Evolutionary conservation across 2,888 invertebrate genomes (phyloP).

Genomic region (Steinernema scapterisci): DNA sequence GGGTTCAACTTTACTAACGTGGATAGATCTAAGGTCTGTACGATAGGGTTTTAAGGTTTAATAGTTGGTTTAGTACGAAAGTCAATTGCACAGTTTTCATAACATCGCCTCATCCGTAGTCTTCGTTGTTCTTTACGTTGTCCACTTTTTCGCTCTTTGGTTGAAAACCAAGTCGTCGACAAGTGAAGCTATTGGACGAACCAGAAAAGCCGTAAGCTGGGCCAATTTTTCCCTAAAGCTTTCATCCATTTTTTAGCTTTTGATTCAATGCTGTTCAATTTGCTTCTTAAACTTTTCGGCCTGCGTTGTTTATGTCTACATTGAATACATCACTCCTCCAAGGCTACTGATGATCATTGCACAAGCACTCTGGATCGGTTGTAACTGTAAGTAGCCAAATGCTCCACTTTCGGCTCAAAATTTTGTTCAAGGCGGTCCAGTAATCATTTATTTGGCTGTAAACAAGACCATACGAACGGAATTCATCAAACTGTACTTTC

Average conservation of each 20-base stretch:
- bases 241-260: neutral
- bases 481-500: neutral
- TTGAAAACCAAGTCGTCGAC: neutral
- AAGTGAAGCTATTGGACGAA: neutral
- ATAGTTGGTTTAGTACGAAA: neutral
- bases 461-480: slow-evolving; percentile 10
- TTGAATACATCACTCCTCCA: slow-evolving; percentile 29
- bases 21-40: neutral
- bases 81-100: neutral
- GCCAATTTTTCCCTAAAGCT: neutral
- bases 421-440: slow-evolving; percentile 2
- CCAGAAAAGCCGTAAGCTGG: neutral
- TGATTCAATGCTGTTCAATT: slow-evolving; percentile 7
- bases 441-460: neutral
- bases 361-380: slow-evolving; percentile 32
- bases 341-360: slow-evolving; percentile 28
- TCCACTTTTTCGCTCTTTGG: slow-evolving; percentile 19
- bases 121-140: slow-evolving; percentile 13
- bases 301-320: slow-evolving; percentile 27
- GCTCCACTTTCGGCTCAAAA: neutral
- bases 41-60: neutral
- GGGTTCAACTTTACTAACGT: neutral
- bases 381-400: neutral
- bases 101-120: slow-evolving; percentile 29
- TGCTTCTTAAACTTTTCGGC: slow-evolving; percentile 24